These are phyloP conservation scores for Sebastes hubbsi DNA, from an alignment of 2,797 vertebrate genomes.

Conservation along the genomic window DNA sequence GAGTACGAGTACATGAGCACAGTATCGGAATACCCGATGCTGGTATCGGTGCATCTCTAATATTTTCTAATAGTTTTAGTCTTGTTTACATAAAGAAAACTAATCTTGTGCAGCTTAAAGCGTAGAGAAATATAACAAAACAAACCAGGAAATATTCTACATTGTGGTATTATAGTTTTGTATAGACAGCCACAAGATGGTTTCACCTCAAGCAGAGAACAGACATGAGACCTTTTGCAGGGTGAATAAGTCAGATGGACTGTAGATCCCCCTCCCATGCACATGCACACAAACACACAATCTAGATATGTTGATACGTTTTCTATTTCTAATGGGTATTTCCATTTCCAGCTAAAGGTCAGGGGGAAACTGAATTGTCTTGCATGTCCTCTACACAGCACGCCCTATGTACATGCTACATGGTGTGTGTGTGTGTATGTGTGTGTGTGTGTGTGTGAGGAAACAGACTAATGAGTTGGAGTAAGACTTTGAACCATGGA, in stretches of 20 bases:
- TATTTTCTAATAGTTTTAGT: not conserved
- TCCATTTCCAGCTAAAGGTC: slow-evolving; percentile 51
- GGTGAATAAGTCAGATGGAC: not conserved
- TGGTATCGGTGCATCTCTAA: too few species aligned
- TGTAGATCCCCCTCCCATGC: accelerated
- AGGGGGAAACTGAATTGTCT: not conserved
- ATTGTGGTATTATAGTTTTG: not conserved
- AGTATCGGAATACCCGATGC: too few species aligned
- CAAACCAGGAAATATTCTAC: not conserved
- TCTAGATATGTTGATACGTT: slow-evolving; percentile 4
- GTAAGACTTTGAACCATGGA: not conserved
- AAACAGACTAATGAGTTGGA: not conserved
- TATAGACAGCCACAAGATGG: not conserved
- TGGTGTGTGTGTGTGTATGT: not conserved
- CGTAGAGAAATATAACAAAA: not conserved
- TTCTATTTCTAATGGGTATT: slow-evolving; percentile 1
- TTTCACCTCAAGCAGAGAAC: not conserved
- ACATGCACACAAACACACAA: not conserved
- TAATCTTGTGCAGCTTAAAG: not conserved
- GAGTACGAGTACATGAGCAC: too few species aligned
- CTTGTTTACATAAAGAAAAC: not conserved
- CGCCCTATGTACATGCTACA: not conserved
- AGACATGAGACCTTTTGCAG: not conserved
- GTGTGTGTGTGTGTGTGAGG: not conserved
- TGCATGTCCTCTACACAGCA: not conserved